These are phyloP conservation scores for Pyrocoelia pectoralis DNA, from an alignment of 2,888 invertebrate species.

Conservation along the genomic window DNA sequence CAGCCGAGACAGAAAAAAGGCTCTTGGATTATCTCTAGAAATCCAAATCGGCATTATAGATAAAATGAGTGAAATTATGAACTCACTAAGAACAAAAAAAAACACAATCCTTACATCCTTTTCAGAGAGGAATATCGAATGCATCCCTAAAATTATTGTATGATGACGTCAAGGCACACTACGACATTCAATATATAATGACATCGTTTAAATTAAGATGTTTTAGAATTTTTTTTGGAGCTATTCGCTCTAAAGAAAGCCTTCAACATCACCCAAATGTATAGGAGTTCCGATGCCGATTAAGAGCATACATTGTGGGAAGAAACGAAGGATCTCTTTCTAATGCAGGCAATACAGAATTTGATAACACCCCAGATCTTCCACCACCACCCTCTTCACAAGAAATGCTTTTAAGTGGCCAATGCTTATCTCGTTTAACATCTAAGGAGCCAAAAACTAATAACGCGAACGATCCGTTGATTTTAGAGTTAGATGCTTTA, in stretches of 20 bases:
- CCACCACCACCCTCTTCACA: not conserved
- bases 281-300: constrained; percentile 41
- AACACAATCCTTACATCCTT: constrained; percentile 39
- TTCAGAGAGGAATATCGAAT: constrained; percentile 42
- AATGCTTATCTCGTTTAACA: constrained; percentile 2
- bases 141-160: constrained; percentile 30
- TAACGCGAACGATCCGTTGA: too few relatives aligned
- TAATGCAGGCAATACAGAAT: constrained; percentile 20
- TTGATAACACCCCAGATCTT: constrained; percentile 31
- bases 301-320: constrained; percentile 40
- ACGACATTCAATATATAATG: constrained; percentile 35
- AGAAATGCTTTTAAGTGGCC: constrained; percentile 8
- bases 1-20: too few relatives aligned
- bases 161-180: constrained; percentile 28
- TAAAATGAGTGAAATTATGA: constrained; percentile 33
- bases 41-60: constrained; percentile 38
- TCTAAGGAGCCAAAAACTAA: not conserved
- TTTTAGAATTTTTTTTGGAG: too few relatives aligned
- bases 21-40: constrained; percentile 36
- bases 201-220: constrained; percentile 44
- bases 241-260: constrained; percentile 23
- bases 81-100: constrained; percentile 32
- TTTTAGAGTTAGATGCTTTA: not conserved
- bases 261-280: constrained; percentile 39
- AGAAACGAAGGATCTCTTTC: constrained; percentile 23